Percentiles rank a stretch among this genome's conserved stretches.
Conservation (phyloP, 2,888 invertebrate genomes). For the Aporophyla lueneburgensis region DNA sequence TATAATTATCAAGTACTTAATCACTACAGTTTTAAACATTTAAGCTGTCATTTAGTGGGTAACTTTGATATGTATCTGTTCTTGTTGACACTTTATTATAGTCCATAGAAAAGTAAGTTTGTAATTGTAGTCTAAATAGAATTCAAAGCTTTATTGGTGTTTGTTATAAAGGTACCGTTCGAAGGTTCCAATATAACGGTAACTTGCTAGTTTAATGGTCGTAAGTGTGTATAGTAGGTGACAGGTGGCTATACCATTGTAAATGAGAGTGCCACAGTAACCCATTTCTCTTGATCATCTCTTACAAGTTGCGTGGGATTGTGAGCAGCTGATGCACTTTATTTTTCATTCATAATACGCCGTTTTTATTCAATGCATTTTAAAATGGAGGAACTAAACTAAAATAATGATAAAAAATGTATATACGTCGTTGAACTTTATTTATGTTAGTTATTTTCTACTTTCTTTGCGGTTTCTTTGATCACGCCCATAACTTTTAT, state of each 20-base stretch:
- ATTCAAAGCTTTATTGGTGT: conserved; percentile 20
- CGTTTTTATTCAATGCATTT: background rate
- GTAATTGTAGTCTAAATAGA: background rate
- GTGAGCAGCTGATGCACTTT: conserved; percentile 41
- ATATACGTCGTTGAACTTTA: conserved; percentile 22
- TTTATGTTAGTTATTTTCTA: conserved; percentile 1
- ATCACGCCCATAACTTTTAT: conserved; percentile 49
- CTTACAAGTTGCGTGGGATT: conserved; percentile 58
- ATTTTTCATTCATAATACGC: conserved; percentile 15
- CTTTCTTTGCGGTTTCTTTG: conserved; percentile 58
- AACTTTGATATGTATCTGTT: conserved; percentile 47
- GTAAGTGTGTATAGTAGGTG: conserved; percentile 54
- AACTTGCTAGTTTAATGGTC: conserved; percentile 49
- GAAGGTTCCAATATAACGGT: conserved; percentile 45
- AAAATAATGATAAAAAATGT: too few species aligned
- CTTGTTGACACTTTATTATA: conserved; percentile 36
- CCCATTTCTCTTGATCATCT: conserved; percentile 61
- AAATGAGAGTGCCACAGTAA: conserved; percentile 54
- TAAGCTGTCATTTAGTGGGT: conserved; percentile 45
- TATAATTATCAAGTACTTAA: conserved; percentile 59
- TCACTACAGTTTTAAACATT: conserved; percentile 50
- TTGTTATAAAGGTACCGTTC: conserved; percentile 37
- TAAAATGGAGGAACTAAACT: too few species aligned
- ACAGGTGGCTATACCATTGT: conserved; percentile 58
- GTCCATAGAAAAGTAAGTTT: background rate